Conservation (phyloP, 2,113 vertebrate species). For the Phoenicopterus ruber region DNA sequence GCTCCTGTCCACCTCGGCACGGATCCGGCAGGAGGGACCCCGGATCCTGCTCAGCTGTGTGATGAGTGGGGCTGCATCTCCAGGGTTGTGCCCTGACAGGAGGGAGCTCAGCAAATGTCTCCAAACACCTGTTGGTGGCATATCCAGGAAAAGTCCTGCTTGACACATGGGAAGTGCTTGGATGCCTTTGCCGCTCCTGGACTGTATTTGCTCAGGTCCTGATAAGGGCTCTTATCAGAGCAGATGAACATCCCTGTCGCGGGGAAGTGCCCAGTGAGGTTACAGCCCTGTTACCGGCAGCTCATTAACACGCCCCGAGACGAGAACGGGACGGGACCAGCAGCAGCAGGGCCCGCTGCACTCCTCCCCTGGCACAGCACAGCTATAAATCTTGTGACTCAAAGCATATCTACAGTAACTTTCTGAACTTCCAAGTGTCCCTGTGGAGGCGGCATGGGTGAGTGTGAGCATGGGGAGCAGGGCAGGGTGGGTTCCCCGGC, state of each 20-base stretch:
- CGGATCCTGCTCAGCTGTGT: not conserved
- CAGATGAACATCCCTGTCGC: not conserved
- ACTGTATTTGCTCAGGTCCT: not conserved
- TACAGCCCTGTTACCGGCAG: not conserved
- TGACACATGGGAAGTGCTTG: not conserved
- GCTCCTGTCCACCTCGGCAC: not conserved
- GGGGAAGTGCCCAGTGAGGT: not conserved
- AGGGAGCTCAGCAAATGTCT: not conserved
- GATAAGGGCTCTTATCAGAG: not conserved
- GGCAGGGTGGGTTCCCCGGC: not conserved
- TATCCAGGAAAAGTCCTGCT: not conserved
- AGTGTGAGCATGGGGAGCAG: not conserved
- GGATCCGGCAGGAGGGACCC: not conserved
- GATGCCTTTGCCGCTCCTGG: not conserved
- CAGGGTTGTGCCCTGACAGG: not conserved
- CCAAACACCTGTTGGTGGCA: not conserved
- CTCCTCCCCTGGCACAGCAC: not conserved
- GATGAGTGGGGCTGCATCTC: not conserved
- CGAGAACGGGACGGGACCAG: not conserved
- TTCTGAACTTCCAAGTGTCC: not conserved
- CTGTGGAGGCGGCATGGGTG: not conserved
- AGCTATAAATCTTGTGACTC: not conserved
- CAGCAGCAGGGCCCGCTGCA: not conserved
- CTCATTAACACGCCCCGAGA: not conserved
- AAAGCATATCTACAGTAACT: not conserved